A percentile compares a stretch with the other conserved stretches of the same genome.
These are phyloP conservation scores for Saxidomus purpurata DNA, from an alignment of 1,140 invertebrate species.

Conservation along the genomic window DNA sequence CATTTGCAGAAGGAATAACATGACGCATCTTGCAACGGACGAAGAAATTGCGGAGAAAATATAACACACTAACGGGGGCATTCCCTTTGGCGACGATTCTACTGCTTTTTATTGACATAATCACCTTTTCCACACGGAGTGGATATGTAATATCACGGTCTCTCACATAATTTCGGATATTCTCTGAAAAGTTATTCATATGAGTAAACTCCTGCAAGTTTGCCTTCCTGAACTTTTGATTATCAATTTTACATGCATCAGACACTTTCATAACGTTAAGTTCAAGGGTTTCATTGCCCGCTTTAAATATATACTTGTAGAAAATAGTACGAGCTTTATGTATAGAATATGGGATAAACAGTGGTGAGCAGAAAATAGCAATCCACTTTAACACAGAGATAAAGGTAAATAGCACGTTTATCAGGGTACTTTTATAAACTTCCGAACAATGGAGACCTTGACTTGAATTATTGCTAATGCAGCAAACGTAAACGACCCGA, in stretches of 20 bases:
- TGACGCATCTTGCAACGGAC: slow-evolving; percentile 4
- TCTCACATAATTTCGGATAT: neutral
- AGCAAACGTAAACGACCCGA: slow-evolving; percentile 31
- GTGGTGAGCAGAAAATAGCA: neutral
- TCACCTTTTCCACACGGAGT: neutral
- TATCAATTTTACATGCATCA: neutral
- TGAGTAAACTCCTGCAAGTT: neutral
- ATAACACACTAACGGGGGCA: neutral
- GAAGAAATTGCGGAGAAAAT: slow-evolving; percentile 25
- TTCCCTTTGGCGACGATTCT: slow-evolving; percentile 36
- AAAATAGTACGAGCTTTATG: neutral
- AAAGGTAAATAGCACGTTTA: neutral
- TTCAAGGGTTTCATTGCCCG: neutral
- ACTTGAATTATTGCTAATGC: neutral
- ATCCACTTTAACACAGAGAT: neutral
- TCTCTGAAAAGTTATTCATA: neutral
- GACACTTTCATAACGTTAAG: slow-evolving; percentile 18
- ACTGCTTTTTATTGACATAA: neutral
- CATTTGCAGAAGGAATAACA: neutral
- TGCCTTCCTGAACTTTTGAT: neutral
- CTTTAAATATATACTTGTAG: neutral
- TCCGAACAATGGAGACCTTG: neutral
- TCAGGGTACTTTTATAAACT: neutral
- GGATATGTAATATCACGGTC: neutral
- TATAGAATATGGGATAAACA: neutral